A percentile compares a stretch with the other conserved stretches of the same genome.
Conservation (phyloP, 2,888 invertebrate species). For the Lithophane ornitopus region DNA sequence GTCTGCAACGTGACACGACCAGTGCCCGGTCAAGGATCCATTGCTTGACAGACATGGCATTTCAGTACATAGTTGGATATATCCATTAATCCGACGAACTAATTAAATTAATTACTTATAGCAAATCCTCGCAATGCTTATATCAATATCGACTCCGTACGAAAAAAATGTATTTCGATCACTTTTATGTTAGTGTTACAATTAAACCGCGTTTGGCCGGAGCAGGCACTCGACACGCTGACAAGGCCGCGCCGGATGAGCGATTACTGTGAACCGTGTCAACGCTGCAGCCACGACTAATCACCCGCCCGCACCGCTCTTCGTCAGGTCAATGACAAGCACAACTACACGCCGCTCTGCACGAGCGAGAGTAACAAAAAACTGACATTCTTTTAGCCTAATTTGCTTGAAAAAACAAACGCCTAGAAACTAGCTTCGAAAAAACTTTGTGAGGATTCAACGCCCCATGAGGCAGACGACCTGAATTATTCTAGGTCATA, state of each 20-base stretch:
- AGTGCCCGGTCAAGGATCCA: constrained; percentile 81
- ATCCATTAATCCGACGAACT: constrained; percentile 18
- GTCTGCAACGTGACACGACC: constrained; percentile 79
- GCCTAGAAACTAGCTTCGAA: constrained; percentile 3
- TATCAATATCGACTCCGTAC: background rate
- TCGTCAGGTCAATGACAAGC: constrained; percentile 81
- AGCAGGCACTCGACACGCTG: constrained; percentile 62
- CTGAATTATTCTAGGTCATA: constrained; percentile 52
- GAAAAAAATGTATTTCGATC: background rate
- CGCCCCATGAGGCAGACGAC: constrained; percentile 35
- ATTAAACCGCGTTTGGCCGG: constrained; percentile 41
- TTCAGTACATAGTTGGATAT: constrained; percentile 32
- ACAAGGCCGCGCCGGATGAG: constrained; percentile 86
- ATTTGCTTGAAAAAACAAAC: constrained; percentile 22
- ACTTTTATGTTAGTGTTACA: constrained; percentile 44
- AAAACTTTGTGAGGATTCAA: constrained; percentile 23
- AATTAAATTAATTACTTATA: constrained; percentile 7
- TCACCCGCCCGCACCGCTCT: constrained; percentile 77
- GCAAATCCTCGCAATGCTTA: constrained; percentile 2
- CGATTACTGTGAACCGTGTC: constrained; percentile 86
- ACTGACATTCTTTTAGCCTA: constrained; percentile 30
- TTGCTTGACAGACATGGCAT: constrained; percentile 58
- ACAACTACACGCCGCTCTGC: constrained; percentile 59
- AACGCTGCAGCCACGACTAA: constrained; percentile 82
- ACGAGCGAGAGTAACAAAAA: constrained; percentile 42